Base-by-base conservation (phyloP, 2,888 invertebrate genomes). In the Lampropteryx suffumata region DNA sequence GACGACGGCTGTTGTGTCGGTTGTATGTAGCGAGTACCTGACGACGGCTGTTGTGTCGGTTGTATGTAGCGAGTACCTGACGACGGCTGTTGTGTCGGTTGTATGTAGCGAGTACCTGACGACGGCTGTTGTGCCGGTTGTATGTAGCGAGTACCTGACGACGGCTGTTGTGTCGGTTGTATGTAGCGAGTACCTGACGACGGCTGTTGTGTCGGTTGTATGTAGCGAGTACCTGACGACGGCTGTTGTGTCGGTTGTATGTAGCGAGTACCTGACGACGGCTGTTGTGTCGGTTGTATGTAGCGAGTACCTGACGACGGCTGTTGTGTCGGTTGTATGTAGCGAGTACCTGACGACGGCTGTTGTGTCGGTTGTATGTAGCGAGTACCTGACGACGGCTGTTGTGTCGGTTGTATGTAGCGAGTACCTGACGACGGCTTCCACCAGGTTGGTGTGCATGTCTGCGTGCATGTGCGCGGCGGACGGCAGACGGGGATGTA, bases 381-480 rank as follows among this genome's bases (percentile, higher is more conserved):
- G 5, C 12, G 11, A 28, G 30, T 27, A 10, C 17, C 17, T 17
- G 17, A 17, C 17, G 4, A 17, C 17, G 17, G 17, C 17, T 17
- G 2, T 4, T 4, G 4, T 29, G 39, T 40, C 10, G 3, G 10
- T 12, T n/a, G 17, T 40, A 17, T 17, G 11, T 17, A 12, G 0
- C 0, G 5, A 17, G 10, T 24, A 96, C 96, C 96, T 96, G 69
- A 98, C 95, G 68, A 99, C 96, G 17, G 98, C 96, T 84, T 99
- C 98, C 9, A 98, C 96, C 80, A 98, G 95, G 79, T 97, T 98
- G 66, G 95, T 95, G 87, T 97, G 97, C 92, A 96, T 95, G 84
- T 98, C 98, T 9, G 94, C 92, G 74, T 96, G 96, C 94, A 97
- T 95, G 73, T 95, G 94, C 94, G 97, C 97, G 50, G 98, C 95